Evolutionary conservation across 2,797 vertebrate genomes (phyloP).

Genomic region (Distichodus sexfasciatus): DNA sequence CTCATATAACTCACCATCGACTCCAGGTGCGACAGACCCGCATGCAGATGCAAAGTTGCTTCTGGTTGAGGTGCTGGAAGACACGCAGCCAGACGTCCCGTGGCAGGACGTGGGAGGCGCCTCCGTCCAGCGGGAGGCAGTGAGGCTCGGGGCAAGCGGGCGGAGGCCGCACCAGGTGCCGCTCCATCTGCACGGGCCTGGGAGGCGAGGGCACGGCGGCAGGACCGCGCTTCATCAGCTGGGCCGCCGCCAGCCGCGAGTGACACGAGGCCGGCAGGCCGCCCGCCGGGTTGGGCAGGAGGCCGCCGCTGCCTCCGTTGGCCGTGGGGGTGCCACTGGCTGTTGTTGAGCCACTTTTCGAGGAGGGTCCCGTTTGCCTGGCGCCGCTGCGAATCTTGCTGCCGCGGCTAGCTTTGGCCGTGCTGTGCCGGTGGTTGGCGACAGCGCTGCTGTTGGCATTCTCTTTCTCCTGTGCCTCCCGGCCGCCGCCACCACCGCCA

Average conservation of each 20-base stretch:
- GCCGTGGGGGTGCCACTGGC: slow-evolving; percentile 52
- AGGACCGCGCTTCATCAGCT: slow-evolving; percentile 78
- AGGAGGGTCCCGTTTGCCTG: slow-evolving; percentile 47
- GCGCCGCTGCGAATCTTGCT: slow-evolving; percentile 66
- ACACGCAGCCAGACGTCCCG: slow-evolving; percentile 85
- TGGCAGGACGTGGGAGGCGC: slow-evolving; percentile 82
- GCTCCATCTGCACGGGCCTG: slow-evolving; percentile 84
- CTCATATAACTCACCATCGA: slow-evolving; percentile 79
- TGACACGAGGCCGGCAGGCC: slow-evolving; percentile 61
- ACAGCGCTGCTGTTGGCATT: slow-evolving; percentile 68
- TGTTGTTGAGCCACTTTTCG: slow-evolving; percentile 10
- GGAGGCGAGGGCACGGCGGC: slow-evolving; percentile 84
- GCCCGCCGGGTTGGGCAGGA: slow-evolving; percentile 27
- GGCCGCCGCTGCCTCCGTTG: slow-evolving; percentile 45
- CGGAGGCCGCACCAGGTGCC: slow-evolving; percentile 85
- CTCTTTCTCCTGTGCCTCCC: slow-evolving; percentile 65
- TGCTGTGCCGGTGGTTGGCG: slow-evolving; percentile 70
- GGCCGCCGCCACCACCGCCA: slow-evolving; percentile 44
- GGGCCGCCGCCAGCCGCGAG: slow-evolving; percentile 65
- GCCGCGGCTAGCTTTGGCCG: slow-evolving; percentile 54
- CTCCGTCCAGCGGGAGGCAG: slow-evolving; percentile 83
- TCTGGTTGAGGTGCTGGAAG: slow-evolving; percentile 84
- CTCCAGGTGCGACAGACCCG: slow-evolving; percentile 91
- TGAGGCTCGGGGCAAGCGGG: slow-evolving; percentile 88
- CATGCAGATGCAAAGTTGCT: slow-evolving; percentile 90